Evolutionary conservation across 2,113 vertebrate species (phyloP).

Genomic region (Xyrauchen texanus): DNA sequence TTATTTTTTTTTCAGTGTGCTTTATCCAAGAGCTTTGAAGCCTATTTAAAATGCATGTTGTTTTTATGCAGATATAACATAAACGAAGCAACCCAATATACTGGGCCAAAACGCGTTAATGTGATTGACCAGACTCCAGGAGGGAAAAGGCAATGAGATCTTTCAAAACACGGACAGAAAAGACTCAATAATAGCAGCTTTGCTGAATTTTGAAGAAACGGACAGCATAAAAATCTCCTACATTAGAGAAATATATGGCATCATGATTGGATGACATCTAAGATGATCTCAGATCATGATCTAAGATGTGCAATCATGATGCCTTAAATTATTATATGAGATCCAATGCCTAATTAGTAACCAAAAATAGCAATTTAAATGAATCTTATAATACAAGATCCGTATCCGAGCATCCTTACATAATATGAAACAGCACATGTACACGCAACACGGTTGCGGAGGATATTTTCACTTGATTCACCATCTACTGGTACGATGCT

Average conservation of each 20-base stretch:
- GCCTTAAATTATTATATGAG: background rate
- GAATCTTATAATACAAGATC: background rate
- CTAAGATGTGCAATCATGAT: background rate
- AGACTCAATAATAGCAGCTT: background rate
- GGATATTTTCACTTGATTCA: conserved; percentile 11
- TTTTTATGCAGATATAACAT: background rate
- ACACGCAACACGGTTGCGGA: conserved; percentile 12
- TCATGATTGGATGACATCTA: background rate
- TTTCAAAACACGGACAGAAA: background rate
- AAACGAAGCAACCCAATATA: background rate
- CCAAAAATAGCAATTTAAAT: background rate
- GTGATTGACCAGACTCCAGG: background rate
- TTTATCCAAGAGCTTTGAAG: no score
- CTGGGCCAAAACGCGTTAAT: background rate
- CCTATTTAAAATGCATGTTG: background rate
- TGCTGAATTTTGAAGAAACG: background rate
- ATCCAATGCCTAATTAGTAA: background rate
- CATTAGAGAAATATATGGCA: background rate
- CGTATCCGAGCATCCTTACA: conserved; percentile 15
- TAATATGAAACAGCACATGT: conserved; percentile 28
- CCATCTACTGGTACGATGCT: conserved; percentile 10
- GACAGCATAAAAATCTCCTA: background rate
- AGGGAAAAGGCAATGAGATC: background rate
- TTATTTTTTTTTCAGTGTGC: no score
- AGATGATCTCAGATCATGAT: no score